These are phyloP conservation scores for Limnothrissa miodon DNA, from an alignment of 2,113 vertebrate species.

Conservation along the genomic window DNA sequence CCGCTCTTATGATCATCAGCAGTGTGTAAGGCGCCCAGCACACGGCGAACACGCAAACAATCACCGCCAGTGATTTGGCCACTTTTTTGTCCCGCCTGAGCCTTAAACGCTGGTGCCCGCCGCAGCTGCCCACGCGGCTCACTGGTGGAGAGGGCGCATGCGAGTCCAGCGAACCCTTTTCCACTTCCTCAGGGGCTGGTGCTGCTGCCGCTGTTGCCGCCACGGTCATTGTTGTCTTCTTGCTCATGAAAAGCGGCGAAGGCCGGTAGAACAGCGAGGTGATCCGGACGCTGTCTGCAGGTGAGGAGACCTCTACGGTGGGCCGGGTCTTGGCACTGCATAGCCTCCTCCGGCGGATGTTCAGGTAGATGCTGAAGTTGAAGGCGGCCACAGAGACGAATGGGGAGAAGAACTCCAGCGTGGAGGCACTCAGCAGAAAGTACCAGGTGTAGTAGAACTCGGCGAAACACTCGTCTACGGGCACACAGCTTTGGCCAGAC, in stretches of 20 bases:
- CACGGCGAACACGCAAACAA: conserved; percentile 91
- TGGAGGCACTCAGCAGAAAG: conserved; percentile 76
- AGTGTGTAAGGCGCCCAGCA: conserved; percentile 97
- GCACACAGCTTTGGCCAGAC: conserved; percentile 63
- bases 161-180: conserved; percentile 47
- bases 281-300: conserved; percentile 51
- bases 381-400: conserved; percentile 83
- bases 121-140: conserved; percentile 78
- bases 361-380: conserved; percentile 83
- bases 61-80: conserved; percentile 90
- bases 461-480: conserved; percentile 68
- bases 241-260: conserved; percentile 49
- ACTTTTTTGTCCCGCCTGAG: conserved; percentile 86
- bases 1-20: conserved; percentile 92
- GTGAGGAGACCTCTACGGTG: conserved; percentile 75
- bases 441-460: conserved; percentile 82
- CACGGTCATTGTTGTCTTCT: too few relatives aligned
- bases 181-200: conserved; percentile 4
- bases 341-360: conserved; percentile 65
- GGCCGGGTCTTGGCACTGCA: conserved; percentile 68
- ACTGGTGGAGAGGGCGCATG: conserved; percentile 63
- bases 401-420: conserved; percentile 84
- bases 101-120: conserved; percentile 71
- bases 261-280: conserved; percentile 50
- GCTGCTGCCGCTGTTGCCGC: not conserved